Percentiles rank a stretch among this genome's conserved stretches.
Evolutionary conservation across 2,888 invertebrate species (phyloP).

Genomic region (Anodontia alba): DNA sequence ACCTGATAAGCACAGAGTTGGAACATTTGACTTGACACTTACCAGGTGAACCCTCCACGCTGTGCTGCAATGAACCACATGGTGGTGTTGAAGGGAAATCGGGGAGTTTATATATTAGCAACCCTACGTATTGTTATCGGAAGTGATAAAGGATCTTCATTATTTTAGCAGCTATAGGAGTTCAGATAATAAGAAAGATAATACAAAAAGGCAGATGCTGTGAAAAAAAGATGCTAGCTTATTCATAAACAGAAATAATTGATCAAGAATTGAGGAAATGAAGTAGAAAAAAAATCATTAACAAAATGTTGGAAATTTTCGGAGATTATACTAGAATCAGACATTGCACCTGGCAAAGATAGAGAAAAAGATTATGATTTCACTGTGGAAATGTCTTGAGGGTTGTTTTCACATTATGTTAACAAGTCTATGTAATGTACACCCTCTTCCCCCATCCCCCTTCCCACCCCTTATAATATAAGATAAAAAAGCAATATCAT

Average conservation of each 20-base stretch:
- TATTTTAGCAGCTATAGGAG: slow-evolving; percentile 8
- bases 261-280: not conserved
- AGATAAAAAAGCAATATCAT: no score
- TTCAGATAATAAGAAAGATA: not conserved
- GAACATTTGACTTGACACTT: slow-evolving; percentile 10
- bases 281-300: not conserved
- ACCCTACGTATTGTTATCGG: not conserved
- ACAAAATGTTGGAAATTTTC: not conserved
- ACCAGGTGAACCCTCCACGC: not conserved
- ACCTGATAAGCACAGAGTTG: not conserved
- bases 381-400: no score
- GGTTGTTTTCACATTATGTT: no score
- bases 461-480: no score
- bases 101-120: slow-evolving; percentile 4
- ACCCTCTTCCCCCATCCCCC: no score
- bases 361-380: not conserved
- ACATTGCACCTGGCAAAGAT: not conserved
- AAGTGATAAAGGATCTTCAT: slow-evolving; percentile 1
- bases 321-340: not conserved
- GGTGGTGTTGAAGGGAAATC: not conserved
- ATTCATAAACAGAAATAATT: not conserved
- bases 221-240: not conserved
- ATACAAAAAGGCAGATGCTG: not conserved
- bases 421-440: no score
- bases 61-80: slow-evolving; percentile 8